Evolutionary conservation across 1,140 invertebrate species (phyloP).

Genomic region (Drosophila guanche): DNA sequence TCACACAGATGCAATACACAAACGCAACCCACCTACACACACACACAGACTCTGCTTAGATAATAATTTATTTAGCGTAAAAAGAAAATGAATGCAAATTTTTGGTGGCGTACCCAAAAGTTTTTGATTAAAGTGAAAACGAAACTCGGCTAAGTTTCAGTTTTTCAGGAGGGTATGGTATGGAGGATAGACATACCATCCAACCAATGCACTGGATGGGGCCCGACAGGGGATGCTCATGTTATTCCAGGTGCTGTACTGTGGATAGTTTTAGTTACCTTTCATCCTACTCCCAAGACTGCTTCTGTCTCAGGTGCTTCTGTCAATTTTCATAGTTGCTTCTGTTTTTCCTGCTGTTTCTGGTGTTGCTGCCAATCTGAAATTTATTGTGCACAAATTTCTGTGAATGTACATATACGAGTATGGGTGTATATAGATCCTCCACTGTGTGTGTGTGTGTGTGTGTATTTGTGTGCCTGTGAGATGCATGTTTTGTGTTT

Average conservation of each 20-base stretch:
- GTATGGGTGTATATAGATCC: too few relatives aligned
- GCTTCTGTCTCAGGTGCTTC: conserved; percentile 12
- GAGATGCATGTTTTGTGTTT: conserved; percentile 50
- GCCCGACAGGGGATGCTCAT: conserved; percentile 26
- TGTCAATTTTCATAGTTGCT: conserved; percentile 64
- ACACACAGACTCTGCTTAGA: conserved; percentile 56
- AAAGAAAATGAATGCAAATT: conserved; percentile 82
- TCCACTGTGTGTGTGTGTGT: not conserved
- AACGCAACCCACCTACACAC: conserved; percentile 10
- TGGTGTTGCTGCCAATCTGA: conserved; percentile 44
- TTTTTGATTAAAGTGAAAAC: conserved; percentile 81
- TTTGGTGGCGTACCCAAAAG: conserved; percentile 67
- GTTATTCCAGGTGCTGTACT: conserved; percentile 70
- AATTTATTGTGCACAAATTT: conserved; percentile 72
- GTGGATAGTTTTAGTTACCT: conserved; percentile 64
- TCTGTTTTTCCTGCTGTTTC: conserved; percentile 13
- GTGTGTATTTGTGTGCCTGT: conserved; percentile 7
- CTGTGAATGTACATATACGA: not conserved
- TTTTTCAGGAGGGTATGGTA: not conserved
- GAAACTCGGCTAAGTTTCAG: conserved; percentile 70
- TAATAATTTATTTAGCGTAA: conserved; percentile 82
- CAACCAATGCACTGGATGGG: not conserved
- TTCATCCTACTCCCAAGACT: conserved; percentile 1
- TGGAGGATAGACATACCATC: not conserved
- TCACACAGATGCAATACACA: not conserved